Evolutionary conservation across 1,140 invertebrate genomes (phyloP).

Genomic region (Drosophila kanapiae): DNA sequence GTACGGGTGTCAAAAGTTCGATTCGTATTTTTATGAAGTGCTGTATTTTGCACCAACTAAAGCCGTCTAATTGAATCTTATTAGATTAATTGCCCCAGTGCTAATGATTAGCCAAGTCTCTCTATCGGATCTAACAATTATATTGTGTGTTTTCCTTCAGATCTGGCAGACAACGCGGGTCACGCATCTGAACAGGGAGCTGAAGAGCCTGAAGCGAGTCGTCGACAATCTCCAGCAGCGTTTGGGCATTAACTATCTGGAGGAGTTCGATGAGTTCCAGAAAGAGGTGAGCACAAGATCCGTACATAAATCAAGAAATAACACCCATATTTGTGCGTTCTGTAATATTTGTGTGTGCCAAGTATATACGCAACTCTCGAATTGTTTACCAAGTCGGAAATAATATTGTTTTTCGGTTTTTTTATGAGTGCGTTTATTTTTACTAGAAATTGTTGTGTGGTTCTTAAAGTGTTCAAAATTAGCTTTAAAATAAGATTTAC

Average conservation of each 20-base stretch:
- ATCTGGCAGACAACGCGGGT: slow-evolving; percentile 76
- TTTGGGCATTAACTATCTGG: slow-evolving; percentile 76
- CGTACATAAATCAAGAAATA: slow-evolving; percentile 3
- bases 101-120: slow-evolving; percentile 10
- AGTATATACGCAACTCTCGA: slow-evolving; percentile 10
- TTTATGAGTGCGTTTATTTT: slow-evolving; percentile 3
- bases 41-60: slow-evolving; percentile 44
- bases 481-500: background rate
- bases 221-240: slow-evolving; percentile 69
- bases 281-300: slow-evolving; percentile 67
- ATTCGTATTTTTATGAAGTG: slow-evolving; percentile 45
- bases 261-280: slow-evolving; percentile 75
- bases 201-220: slow-evolving; percentile 54
- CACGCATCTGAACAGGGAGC: slow-evolving; percentile 64
- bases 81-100: slow-evolving; percentile 57
- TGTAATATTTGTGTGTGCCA: slow-evolving; percentile 29
- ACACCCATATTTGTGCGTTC: slow-evolving; percentile 18
- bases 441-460: background rate
- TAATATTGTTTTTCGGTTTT: slow-evolving; percentile 3
- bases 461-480: background rate
- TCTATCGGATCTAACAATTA: background rate
- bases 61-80: slow-evolving; percentile 59
- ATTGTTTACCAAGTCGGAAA: slow-evolving; percentile 33
- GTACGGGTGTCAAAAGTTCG: slow-evolving; percentile 35
- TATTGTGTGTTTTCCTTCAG: slow-evolving; percentile 34